Conservation (phyloP, 2,113 vertebrate genomes). For the Melanotaenia duboulayi region DNA sequence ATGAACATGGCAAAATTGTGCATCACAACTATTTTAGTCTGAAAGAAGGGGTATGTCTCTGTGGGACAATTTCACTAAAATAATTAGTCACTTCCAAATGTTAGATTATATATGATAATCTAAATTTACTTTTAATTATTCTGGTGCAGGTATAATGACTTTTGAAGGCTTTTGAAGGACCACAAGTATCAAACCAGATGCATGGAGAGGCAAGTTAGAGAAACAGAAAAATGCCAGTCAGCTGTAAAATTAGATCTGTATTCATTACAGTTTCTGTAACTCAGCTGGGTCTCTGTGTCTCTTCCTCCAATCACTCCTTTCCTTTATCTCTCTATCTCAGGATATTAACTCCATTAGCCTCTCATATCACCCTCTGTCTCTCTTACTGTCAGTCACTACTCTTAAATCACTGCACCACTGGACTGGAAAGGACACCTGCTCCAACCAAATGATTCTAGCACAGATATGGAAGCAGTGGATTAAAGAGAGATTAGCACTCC, state of each 20-base stretch:
- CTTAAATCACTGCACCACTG: constrained; percentile 56
- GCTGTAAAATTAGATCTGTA: constrained; percentile 37
- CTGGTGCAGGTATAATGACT: constrained; percentile 21
- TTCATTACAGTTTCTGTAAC: constrained; percentile 30
- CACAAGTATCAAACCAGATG: constrained; percentile 3
- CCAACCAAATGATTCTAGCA: constrained; percentile 34
- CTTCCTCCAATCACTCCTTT: constrained; percentile 35
- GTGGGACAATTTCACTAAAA: constrained; percentile 12
- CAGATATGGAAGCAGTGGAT: constrained; percentile 44
- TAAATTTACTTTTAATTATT: constrained; percentile 53
- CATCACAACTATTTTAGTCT: constrained; percentile 31
- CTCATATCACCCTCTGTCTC: constrained; percentile 62
- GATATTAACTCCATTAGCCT: constrained; percentile 72
- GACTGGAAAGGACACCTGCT: constrained; percentile 61
- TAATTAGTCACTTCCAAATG: constrained; percentile 26
- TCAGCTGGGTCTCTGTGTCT: constrained; percentile 29
- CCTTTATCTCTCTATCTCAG: constrained; percentile 62
- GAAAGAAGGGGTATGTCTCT: constrained; percentile 14
- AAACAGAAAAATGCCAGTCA: constrained; percentile 29
- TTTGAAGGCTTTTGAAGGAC: constrained; percentile 38
- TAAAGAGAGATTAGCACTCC: constrained; percentile 41
- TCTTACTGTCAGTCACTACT: constrained; percentile 58
- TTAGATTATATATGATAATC: constrained; percentile 17
- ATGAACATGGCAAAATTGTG: too few species aligned
- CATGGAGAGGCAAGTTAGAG: constrained; percentile 6